A percentile compares a stretch with the other conserved stretches of the same genome.
These are phyloP conservation scores for Oophaga pumilio DNA, from an alignment of 2,113 vertebrate species.

Conservation along the genomic window DNA sequence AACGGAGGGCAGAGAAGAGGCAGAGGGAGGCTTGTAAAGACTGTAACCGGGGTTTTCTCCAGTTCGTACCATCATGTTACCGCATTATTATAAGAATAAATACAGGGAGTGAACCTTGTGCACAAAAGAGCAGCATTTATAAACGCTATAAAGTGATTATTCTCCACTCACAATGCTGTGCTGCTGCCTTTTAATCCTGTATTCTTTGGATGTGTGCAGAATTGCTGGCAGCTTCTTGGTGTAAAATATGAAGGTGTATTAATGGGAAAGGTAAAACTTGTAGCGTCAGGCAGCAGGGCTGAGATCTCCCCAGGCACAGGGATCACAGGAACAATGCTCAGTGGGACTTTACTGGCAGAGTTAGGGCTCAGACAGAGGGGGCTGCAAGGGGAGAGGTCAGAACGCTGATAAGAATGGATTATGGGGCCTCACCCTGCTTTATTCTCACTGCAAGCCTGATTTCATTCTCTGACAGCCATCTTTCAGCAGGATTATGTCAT, in stretches of 20 bases:
- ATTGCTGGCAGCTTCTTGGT: not conserved
- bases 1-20: too few relatives aligned
- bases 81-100: not conserved
- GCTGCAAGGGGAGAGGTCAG: not conserved
- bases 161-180: not conserved
- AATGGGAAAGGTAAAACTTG: not conserved
- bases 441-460: not conserved
- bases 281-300: not conserved
- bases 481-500: not conserved
- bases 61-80: too few relatives aligned
- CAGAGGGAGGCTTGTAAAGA: too few relatives aligned
- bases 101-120: not conserved
- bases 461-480: not conserved
- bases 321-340: not conserved
- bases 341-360: not conserved
- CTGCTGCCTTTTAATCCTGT: not conserved
- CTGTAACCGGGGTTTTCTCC: too few relatives aligned
- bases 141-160: not conserved
- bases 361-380: not conserved
- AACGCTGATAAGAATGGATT: not conserved
- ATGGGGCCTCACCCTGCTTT: not conserved
- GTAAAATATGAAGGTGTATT: constrained; percentile 12
- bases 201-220: not conserved
- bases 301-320: not conserved
- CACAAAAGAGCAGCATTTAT: not conserved